Conservation (phyloP, 2,797 vertebrate genomes). For the Phoeniculus purpureus region DNA sequence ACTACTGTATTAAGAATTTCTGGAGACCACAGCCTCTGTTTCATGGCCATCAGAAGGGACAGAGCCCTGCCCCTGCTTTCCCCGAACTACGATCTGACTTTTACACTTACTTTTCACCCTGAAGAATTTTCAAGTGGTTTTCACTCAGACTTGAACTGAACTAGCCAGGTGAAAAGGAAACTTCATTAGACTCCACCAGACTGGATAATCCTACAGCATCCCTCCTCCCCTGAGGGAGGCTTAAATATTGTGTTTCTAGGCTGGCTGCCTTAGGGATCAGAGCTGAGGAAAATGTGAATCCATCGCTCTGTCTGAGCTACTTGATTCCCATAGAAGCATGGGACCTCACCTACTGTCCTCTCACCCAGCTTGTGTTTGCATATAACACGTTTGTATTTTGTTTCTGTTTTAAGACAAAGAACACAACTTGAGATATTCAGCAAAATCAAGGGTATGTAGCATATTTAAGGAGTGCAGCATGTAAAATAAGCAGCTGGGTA, state of each 20-base stretch:
- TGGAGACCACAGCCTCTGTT: neutral
- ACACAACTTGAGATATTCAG: neutral
- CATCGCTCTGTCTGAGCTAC: neutral
- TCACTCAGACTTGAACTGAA: neutral
- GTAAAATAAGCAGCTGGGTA: neutral
- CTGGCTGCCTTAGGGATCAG: neutral
- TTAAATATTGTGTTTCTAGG: neutral
- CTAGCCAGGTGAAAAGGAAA: conserved; percentile 8
- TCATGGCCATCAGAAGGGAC: neutral
- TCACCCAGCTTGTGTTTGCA: neutral
- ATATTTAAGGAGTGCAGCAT: neutral
- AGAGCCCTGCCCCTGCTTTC: neutral
- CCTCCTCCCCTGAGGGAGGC: neutral
- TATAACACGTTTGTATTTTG: neutral
- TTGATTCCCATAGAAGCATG: neutral
- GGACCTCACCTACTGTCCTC: neutral
- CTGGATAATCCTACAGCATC: neutral
- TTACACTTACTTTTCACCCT: neutral
- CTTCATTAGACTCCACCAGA: neutral
- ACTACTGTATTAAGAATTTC: neutral
- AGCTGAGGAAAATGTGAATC: neutral
- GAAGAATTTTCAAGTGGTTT: neutral
- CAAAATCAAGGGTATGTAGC: neutral
- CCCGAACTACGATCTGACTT: neutral
- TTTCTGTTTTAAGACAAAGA: neutral